Conservation (phyloP, 2,888 invertebrate genomes). For the Mamestra brassicae region DNA sequence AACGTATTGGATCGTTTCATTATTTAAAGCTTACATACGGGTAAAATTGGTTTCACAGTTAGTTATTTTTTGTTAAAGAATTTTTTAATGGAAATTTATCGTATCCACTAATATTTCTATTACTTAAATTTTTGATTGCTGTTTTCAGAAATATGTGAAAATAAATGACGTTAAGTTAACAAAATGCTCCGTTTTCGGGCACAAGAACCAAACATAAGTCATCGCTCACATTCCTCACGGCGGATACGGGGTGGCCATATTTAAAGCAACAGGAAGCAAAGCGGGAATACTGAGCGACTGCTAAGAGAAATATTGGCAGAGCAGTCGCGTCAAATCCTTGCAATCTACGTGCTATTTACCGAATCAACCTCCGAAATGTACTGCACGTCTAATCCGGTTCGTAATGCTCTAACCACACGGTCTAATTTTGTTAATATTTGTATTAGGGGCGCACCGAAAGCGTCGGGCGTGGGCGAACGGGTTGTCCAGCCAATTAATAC, state of each 20-base stretch:
- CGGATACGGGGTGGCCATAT: neutral
- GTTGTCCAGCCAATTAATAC: conserved; percentile 56
- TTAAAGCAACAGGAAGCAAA: conserved; percentile 20
- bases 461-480: conserved; percentile 34
- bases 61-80: neutral
- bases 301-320: conserved; percentile 24
- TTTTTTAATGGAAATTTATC: neutral
- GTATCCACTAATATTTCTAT: neutral
- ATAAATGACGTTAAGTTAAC: neutral
- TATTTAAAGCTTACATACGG: conserved; percentile 8
- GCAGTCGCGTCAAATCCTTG: conserved; percentile 22
- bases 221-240: neutral
- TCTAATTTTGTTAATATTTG: conserved; percentile 61
- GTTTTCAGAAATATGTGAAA: neutral
- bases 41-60: neutral
- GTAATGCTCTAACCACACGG: conserved; percentile 48
- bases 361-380: conserved; percentile 11
- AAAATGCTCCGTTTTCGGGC: neutral
- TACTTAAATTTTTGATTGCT: too few species aligned
- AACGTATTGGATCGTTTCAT: conserved; percentile 2
- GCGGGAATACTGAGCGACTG: conserved; percentile 13
- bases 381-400: conserved; percentile 34
- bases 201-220: neutral
- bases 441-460: conserved; percentile 33
- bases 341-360: conserved; percentile 35